Conservation (phyloP, 2,888 invertebrate species). For the Cerceris ruficornis region DNA sequence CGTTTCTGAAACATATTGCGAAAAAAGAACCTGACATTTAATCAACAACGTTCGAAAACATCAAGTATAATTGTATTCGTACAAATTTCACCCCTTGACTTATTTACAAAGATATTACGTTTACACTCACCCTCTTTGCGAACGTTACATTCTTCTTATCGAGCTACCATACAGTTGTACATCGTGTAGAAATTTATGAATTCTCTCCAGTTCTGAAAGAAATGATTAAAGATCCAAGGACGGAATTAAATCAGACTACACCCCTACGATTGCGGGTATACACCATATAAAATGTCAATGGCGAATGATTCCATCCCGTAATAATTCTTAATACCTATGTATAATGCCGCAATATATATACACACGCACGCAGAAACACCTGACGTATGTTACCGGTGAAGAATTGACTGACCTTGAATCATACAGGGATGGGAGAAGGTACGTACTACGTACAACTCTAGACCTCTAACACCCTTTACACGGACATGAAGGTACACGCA, state of each 20-base stretch:
- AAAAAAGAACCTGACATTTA: neutral
- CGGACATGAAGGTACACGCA: neutral
- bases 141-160: constrained; percentile 29
- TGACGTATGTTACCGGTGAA: constrained; percentile 23
- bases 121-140: constrained; percentile 10
- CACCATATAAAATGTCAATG: neutral
- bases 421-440: neutral
- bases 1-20: constrained; percentile 20
- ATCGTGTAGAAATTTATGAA: constrained; percentile 4
- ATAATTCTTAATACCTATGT: neutral
- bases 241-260: neutral
- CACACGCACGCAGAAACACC: constrained; percentile 15
- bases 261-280: neutral
- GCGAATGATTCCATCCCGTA: neutral
- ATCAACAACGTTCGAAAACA: neutral
- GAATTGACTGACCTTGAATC: constrained; percentile 39
- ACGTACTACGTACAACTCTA: neutral
- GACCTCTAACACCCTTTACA: constrained; percentile 1
- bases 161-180: neutral
- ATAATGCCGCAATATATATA: neutral
- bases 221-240: neutral
- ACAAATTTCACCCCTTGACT: neutral
- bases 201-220: neutral
- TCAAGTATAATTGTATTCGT: neutral
- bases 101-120: neutral